phyloP scores from a whole-genome alignment of 2,797 vertebrate species.

The Iguana delicatissima region DNA sequence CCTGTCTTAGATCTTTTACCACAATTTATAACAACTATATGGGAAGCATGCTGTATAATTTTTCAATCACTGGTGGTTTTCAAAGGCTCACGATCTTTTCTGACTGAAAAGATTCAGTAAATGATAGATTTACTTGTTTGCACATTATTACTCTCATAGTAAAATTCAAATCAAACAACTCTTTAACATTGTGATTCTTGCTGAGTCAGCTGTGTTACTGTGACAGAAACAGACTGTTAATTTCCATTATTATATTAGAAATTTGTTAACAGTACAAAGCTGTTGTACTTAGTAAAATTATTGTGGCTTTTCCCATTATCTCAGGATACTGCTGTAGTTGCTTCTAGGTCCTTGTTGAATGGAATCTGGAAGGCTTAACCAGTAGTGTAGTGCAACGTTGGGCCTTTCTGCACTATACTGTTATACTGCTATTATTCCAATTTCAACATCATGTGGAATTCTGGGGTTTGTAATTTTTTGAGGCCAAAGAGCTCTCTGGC shows the following conservation, averaged over 20 bases:
- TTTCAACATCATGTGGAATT: too few species aligned
- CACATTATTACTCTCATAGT: conserved; percentile 67
- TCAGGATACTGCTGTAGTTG: background rate
- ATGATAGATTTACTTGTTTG: conserved; percentile 63
- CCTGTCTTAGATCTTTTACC: conserved; percentile 57
- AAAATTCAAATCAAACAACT: conserved; percentile 66
- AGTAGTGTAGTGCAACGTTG: background rate
- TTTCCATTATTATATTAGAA: background rate
- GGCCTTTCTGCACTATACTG: too few species aligned
- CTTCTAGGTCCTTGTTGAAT: background rate
- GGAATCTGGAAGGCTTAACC: background rate
- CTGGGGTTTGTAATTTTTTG: too few species aligned
- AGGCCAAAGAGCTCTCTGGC: too few species aligned
- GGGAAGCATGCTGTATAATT: conserved; percentile 61
- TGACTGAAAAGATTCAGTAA: conserved; percentile 60
- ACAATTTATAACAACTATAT: conserved; percentile 41
- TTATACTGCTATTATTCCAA: too few species aligned
- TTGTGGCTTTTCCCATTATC: background rate
- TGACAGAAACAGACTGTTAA: conserved; percentile 31
- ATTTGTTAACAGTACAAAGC: background rate
- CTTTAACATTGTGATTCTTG: conserved; percentile 32
- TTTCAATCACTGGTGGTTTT: conserved; percentile 45
- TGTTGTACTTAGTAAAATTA: background rate
- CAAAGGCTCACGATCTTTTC: conserved; percentile 62
- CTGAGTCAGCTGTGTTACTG: conserved; percentile 34